Conservation (phyloP, 2,113 vertebrate genomes). For the Cromileptes altivelis region DNA sequence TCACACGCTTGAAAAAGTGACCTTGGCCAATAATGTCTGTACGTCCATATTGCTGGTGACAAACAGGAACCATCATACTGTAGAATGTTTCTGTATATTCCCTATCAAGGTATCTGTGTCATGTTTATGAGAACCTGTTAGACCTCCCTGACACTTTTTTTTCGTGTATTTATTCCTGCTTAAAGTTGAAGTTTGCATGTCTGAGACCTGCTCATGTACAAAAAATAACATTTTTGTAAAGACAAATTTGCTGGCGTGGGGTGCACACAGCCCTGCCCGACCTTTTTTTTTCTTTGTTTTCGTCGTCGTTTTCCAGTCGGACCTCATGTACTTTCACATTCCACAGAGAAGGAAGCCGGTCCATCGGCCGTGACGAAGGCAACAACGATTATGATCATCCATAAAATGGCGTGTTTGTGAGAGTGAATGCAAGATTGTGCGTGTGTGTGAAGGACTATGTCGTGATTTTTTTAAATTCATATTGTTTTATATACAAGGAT, state of each 20-base stretch:
- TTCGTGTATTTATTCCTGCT: constrained; percentile 68
- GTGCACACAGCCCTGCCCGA: neutral
- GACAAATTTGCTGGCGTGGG: constrained; percentile 22
- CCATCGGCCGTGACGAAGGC: constrained; percentile 38
- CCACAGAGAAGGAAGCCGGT: constrained; percentile 55
- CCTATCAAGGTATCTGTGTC: constrained; percentile 33
- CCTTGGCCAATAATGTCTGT: constrained; percentile 79
- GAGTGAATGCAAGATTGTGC: constrained; percentile 48
- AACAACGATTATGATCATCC: constrained; percentile 27
- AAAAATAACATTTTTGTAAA: constrained; percentile 32
- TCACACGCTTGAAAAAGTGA: constrained; percentile 72
- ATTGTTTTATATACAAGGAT: constrained; percentile 55
- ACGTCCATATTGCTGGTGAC: constrained; percentile 50
- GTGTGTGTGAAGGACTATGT: constrained; percentile 32
- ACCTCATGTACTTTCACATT: constrained; percentile 78
- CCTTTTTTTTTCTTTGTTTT: neutral
- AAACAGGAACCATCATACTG: constrained; percentile 33
- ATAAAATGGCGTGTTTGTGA: constrained; percentile 40
- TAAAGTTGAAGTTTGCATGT: constrained; percentile 74
- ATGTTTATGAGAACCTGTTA: constrained; percentile 15
- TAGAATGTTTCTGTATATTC: constrained; percentile 52
- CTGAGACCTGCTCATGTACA: constrained; percentile 61
- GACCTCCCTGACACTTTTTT: constrained; percentile 13
- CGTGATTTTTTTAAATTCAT: constrained; percentile 44
- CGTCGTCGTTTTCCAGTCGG: constrained; percentile 21